Conservation (phyloP, 2,888 invertebrate genomes). For the Drosophila mercatorum region DNA sequence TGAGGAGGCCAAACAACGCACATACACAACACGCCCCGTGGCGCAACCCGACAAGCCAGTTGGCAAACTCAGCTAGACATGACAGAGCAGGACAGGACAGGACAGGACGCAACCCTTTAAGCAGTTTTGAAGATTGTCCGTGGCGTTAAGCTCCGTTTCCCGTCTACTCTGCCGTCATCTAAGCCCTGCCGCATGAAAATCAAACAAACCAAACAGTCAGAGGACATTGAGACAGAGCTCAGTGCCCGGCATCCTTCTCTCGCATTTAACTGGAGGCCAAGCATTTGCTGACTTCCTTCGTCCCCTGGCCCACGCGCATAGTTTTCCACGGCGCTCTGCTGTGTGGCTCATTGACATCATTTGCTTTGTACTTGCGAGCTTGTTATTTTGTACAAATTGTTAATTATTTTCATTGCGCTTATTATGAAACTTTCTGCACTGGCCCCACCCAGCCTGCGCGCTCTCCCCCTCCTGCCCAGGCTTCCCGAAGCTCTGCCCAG, state of each 20-base stretch:
- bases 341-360: slow-evolving; percentile 60
- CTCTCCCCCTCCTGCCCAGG: neutral
- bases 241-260: slow-evolving; percentile 15
- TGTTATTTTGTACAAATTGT: slow-evolving; percentile 75
- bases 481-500: neutral
- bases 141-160: neutral
- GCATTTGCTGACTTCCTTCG: slow-evolving; percentile 15
- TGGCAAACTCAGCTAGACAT: slow-evolving; percentile 30
- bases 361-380: slow-evolving; percentile 58
- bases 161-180: neutral
- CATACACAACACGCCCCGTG: neutral
- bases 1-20: slow-evolving; percentile 15
- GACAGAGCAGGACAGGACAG: neutral
- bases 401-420: slow-evolving; percentile 78
- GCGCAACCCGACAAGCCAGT: slow-evolving; percentile 33
- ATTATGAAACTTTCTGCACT: slow-evolving; percentile 66
- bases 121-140: slow-evolving; percentile 37
- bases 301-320: slow-evolving; percentile 24
- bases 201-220: slow-evolving; percentile 43
- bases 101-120: slow-evolving; percentile 54
- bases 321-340: slow-evolving; percentile 30
- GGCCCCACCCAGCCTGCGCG: neutral
- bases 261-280: slow-evolving; percentile 21
- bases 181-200: slow-evolving; percentile 22
- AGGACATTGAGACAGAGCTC: slow-evolving; percentile 36